Evolutionary conservation across 2,888 invertebrate species (phyloP), one percentile per base, ranked within the genome.

Genomic region (Ditylenchus weischeri): DNA sequence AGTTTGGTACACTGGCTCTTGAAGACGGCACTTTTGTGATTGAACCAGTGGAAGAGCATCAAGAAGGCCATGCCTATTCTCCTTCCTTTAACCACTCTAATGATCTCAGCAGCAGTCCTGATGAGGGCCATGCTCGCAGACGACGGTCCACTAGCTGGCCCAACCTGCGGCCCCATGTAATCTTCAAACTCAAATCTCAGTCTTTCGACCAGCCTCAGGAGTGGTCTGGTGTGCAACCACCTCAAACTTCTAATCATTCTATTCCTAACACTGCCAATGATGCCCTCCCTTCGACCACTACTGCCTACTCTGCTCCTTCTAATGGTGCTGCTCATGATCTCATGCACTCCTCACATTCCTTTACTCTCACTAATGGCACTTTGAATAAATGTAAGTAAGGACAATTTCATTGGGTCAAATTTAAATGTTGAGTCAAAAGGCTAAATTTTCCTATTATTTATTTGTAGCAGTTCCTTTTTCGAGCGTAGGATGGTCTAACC

Each of bases 1-100:
- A 81, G 79, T 81, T 75, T 65, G 81, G 81, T 60, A 71, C 79
- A 62, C 75, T 81, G 47, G 78, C 76, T 10, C 69, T 81, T n/a
- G 72, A 73, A 29, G 72, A 74, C 57, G 81, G 81, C 21, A 70
- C 80, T 21, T 79, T 77, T 61, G 67, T 78, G 15, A 79, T 81
- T 63, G 80, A 80, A 61, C 80, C 80, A 15, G 64, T 36, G 23
- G 62, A 70, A 29, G 59, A 62, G n/a, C 38, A 65, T 23, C 36
- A 47, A 35, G 15, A 21, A 35, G 21, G 62, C 8, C 48, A 50
- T 21, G 57, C 54, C 11, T n/a, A 15, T 6, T 54, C 54, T 8
- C 43, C 11, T 43, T 43, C 43, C 11, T 8, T 1, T 8, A 43
- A 43, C 43, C 43, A 38, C 43, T 43, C 43, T 8, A 43, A 43